Percentiles rank a stretch among this genome's conserved stretches.
phyloP scores from a whole-genome alignment of 2,797 vertebrate genomes.

The Lithobates pipiens region DNA sequence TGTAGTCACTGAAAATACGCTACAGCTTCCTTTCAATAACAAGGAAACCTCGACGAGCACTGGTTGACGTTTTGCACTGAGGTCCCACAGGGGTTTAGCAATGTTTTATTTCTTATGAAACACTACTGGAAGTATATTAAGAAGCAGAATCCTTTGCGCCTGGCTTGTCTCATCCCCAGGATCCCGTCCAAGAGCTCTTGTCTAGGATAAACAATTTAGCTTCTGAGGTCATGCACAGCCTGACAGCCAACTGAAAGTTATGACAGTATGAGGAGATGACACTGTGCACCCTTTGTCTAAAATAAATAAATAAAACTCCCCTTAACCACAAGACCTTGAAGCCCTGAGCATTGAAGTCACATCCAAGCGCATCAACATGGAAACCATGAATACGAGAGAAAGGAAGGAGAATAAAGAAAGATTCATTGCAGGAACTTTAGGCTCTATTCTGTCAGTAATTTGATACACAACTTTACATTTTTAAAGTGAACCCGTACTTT shows the following conservation, averaged over 20 bases:
- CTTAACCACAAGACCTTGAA: slow-evolving; percentile 45
- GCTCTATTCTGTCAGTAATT: not conserved
- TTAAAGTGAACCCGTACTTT: too few species aligned
- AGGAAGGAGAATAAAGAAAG: not conserved
- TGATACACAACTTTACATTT: too few species aligned
- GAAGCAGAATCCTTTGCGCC: not conserved
- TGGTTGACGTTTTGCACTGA: not conserved
- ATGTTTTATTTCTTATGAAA: not conserved
- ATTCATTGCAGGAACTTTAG: not conserved
- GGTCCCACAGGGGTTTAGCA: not conserved
- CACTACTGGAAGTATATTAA: not conserved
- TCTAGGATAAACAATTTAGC: slow-evolving; percentile 42
- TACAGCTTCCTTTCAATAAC: too few species aligned
- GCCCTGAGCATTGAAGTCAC: not conserved
- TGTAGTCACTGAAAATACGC: too few species aligned
- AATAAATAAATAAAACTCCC: slow-evolving; percentile 46
- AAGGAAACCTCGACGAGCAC: too few species aligned
- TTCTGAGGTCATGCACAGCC: slow-evolving; percentile 25
- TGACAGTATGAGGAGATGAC: slow-evolving; percentile 43
- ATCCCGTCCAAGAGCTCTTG: not conserved
- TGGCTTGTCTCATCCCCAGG: slow-evolving; percentile 15
- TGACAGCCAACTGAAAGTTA: slow-evolving; percentile 43
- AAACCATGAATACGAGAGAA: slow-evolving; percentile 19
- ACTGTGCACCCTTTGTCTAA: slow-evolving; percentile 30
- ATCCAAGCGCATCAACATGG: slow-evolving; percentile 12